Evolutionary conservation across 2,888 invertebrate species (phyloP).

Genomic region (Stictocephala bisonia): DNA sequence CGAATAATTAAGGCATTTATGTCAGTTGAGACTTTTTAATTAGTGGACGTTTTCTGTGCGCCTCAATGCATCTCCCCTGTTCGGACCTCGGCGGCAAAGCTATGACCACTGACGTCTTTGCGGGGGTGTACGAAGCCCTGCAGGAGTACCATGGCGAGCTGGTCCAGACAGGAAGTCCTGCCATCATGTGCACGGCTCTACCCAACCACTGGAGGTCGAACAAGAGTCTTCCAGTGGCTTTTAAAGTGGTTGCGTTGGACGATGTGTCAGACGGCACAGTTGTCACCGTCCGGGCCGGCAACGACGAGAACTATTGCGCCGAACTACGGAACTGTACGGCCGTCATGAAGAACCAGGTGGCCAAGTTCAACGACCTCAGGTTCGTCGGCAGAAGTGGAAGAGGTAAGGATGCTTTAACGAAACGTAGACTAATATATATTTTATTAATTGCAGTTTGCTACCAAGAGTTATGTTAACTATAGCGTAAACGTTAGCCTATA

Average conservation of each 20-base stretch:
- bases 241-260: conserved; percentile 94
- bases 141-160: conserved; percentile 93
- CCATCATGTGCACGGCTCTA: conserved; percentile 92
- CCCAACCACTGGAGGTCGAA: conserved; percentile 98
- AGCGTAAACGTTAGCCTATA: neutral
- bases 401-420: conserved; percentile 71
- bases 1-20: conserved; percentile 16
- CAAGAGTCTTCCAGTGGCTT: conserved; percentile 95
- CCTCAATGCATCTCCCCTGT: conserved; percentile 56
- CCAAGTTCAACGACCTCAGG: conserved; percentile 97
- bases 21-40: conserved; percentile 22
- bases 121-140: conserved; percentile 80
- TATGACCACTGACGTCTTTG: conserved; percentile 67
- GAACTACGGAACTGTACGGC: conserved; percentile 94
- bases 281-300: conserved; percentile 94
- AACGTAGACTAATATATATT: neutral
- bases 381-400: conserved; percentile 98
- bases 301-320: conserved; percentile 97
- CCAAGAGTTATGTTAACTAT: neutral
- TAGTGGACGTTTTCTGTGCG: conserved; percentile 8
- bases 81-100: conserved; percentile 49
- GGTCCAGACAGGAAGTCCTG: conserved; percentile 94
- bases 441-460: neutral
- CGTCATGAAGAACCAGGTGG: conserved; percentile 97
- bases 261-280: conserved; percentile 95